Percentiles rank a stretch among this genome's conserved stretches.
phyloP scores from a whole-genome alignment of 2,797 vertebrate genomes.

The Coreius guichenoti region DNA sequence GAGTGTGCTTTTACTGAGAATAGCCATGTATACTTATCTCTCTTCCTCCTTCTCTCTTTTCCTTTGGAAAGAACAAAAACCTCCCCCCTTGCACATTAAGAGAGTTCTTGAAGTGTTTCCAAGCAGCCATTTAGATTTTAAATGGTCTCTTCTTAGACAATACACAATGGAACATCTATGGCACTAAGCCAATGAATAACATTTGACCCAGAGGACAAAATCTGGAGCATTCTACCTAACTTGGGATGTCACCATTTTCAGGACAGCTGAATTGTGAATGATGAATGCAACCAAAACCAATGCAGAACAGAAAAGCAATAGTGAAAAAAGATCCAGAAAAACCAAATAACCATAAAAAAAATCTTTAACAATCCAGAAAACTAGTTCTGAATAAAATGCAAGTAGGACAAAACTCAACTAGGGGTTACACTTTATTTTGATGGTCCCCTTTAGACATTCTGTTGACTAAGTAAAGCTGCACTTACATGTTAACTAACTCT shows the following conservation, averaged over 20 bases:
- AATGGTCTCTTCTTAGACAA: slow-evolving; percentile 19
- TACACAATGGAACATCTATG: slow-evolving; percentile 3
- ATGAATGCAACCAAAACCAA: not conserved
- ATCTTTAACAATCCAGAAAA: not conserved
- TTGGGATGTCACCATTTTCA: not conserved
- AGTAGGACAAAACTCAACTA: not conserved
- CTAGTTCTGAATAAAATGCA: not conserved
- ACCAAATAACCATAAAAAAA: not conserved
- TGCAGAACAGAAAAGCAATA: not conserved
- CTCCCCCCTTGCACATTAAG: slow-evolving; percentile 31
- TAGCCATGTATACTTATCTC: slow-evolving; percentile 45
- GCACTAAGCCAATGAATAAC: not conserved
- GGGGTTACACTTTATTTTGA: not conserved
- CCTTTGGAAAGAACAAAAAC: slow-evolving; percentile 26
- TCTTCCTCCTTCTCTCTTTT: slow-evolving; percentile 45
- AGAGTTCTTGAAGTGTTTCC: slow-evolving; percentile 42
- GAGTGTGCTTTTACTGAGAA: slow-evolving; percentile 39
- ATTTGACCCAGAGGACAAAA: slow-evolving; percentile 10
- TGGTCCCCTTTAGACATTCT: not conserved
- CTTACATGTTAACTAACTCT: not conserved
- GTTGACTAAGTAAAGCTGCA: not conserved
- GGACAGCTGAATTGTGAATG: not conserved
- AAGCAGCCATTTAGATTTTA: slow-evolving; percentile 23
- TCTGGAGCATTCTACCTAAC: not conserved
- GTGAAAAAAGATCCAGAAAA: not conserved